Conservation (phyloP, 2,113 vertebrate genomes). For the Aegotheles bennettii region DNA sequence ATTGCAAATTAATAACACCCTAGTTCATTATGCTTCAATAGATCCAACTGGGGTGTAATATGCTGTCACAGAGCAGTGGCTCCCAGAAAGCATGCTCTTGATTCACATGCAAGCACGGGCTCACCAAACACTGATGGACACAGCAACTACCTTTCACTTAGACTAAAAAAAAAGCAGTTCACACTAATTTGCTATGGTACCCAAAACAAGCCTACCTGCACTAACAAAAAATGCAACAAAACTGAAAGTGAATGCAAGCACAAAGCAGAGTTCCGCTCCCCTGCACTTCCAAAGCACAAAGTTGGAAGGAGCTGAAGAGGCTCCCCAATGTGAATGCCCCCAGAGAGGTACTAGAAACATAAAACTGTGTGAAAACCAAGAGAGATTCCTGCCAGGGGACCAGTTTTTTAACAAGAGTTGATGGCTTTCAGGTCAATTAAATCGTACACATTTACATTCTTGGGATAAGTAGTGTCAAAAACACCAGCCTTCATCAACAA, state of each 20-base stretch:
- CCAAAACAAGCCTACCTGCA: neutral
- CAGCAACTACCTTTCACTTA: neutral
- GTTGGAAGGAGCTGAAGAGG: neutral
- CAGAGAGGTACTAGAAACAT: neutral
- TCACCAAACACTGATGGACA: neutral
- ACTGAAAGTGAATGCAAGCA: neutral
- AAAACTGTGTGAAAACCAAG: neutral
- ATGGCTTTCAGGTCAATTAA: neutral
- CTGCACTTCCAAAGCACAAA: neutral
- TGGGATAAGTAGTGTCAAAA: neutral
- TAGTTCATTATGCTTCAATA: neutral
- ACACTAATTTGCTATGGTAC: neutral
- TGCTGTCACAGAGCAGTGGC: neutral
- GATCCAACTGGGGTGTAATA: neutral
- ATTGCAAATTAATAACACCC: neutral
- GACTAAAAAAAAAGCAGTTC: neutral
- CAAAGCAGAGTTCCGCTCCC: neutral
- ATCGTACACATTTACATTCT: neutral
- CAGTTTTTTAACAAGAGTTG: neutral
- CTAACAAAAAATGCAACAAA: neutral
- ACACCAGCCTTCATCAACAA: neutral
- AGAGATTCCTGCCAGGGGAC: neutral
- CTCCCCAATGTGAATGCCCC: fast-evolving
- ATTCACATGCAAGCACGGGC: neutral
- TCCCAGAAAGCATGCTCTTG: fast-evolving